Evolutionary conservation across 2,797 vertebrate genomes (phyloP).

Genomic region (Artibeus jamaicensis): DNA sequence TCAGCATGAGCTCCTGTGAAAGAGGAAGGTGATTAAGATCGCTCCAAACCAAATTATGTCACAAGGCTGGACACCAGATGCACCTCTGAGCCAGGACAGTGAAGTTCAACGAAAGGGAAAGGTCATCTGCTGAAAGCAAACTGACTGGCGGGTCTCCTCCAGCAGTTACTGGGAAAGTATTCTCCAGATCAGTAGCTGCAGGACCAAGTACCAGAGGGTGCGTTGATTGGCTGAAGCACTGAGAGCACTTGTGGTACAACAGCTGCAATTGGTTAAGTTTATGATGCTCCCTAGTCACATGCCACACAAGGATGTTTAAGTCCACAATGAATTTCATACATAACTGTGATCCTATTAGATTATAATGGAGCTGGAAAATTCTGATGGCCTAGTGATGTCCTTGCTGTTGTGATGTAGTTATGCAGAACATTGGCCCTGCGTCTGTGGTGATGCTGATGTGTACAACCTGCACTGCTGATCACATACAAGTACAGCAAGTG

Average conservation of each 20-base stretch:
- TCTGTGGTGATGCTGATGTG: no score
- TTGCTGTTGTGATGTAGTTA: background rate
- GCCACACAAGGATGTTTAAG: background rate
- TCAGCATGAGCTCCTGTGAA: background rate
- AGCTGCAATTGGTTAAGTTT: background rate
- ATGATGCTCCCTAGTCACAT: background rate
- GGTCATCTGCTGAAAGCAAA: background rate
- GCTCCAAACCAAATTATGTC: background rate
- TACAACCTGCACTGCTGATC: no score
- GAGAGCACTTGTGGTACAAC: background rate
- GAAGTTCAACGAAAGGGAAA: background rate
- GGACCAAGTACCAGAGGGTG: background rate
- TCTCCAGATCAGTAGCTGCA: background rate
- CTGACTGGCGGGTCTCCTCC: background rate
- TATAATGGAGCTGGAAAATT: background rate
- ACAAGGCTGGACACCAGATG: background rate
- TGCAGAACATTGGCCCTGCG: fast-evolving
- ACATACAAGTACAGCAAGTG: background rate
- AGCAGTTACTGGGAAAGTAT: background rate
- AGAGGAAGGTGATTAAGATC: background rate
- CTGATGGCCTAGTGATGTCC: background rate
- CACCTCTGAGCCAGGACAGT: background rate
- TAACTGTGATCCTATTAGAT: background rate
- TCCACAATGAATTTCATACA: background rate
- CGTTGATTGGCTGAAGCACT: no score